phyloP scores from a whole-genome alignment of 1,140 invertebrate genomes.

The Camponotus floridanus region DNA sequence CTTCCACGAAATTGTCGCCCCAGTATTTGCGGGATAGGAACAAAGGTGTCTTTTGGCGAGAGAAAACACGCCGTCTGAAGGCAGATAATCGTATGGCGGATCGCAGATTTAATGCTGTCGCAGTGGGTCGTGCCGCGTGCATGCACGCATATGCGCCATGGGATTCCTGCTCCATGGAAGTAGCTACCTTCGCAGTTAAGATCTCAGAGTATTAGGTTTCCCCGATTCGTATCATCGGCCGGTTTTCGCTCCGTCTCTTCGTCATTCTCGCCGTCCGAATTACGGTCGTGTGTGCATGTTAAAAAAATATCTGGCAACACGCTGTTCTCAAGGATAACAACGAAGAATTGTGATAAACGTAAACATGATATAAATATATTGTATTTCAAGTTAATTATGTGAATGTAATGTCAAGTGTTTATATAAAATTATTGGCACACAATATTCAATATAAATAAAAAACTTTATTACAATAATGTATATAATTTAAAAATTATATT shows the following conservation, averaged over 20 bases:
- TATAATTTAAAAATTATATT: neutral
- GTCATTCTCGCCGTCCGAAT: constrained; percentile 61
- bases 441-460: neutral
- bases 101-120: constrained; percentile 67
- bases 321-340: neutral
- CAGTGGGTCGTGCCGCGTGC: constrained; percentile 51
- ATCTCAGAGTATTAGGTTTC: constrained; percentile 75
- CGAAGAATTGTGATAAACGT: neutral
- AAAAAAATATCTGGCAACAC: constrained; percentile 18
- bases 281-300: neutral
- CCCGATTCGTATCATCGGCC: constrained; percentile 75
- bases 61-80: constrained; percentile 66
- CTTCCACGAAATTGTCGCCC: constrained; percentile 71
- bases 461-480: neutral
- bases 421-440: neutral
- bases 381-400: neutral
- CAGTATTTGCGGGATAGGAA: constrained; percentile 44
- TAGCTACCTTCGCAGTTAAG: constrained; percentile 76
- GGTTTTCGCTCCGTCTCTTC: constrained; percentile 66
- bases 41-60: constrained; percentile 58
- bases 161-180: constrained; percentile 74
- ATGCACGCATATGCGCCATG: constrained; percentile 62
- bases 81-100: constrained; percentile 67
- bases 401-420: neutral
- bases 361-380: neutral